Base-by-base conservation (phyloP, 2,797 vertebrate genomes). In the Chelon auratus region DNA sequence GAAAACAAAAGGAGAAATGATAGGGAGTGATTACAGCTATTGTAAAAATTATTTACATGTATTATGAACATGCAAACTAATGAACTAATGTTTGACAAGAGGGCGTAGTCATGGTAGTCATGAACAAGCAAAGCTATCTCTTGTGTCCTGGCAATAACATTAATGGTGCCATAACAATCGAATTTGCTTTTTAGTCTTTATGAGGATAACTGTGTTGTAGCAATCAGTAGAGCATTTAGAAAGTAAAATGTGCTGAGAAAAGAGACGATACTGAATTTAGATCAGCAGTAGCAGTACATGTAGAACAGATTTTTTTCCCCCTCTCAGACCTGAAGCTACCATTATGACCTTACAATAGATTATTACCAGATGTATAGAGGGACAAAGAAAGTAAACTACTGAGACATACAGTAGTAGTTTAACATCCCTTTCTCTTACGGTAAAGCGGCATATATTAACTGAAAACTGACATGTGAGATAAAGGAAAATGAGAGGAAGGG, bases 221-320 rank as follows among this genome's bases (percentile, higher is more conserved):
- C 26, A 56, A 20, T 8, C 30, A 57, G 26, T 33, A 15, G 2
- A 30, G 47, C 13, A 39, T 40, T 12, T 5, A 10, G 6, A 30
- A 30, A 6, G 30, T 68, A 9, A 65, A 62, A 72, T 59, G 20
- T 53, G 45, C 30, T 53, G 42, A 75, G 24, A 48, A 67, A 37
- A 37, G 20, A 63, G 11, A 15, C 10, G 37, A n/a, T 5, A 12
- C 33, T 70, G 15, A 53, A 26, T 18, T 14, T 48, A 22, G 10
- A 24, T 7, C 15, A 59, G 58, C 30, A 72, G 12, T 40, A 15
- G 2, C 9, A 40, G 14, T 20, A 47, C 2, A 11, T 24, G 20
- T 33, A 40, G 3, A 30, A 59, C n/a, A n/a, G 20, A 2, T 11
- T 65, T 12, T 50, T 24, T n/a, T n/a, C n/a, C 30, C n/a, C n/a